phyloP scores from a whole-genome alignment of 1,140 invertebrate species.

The Rhopalosiphum maidis region DNA sequence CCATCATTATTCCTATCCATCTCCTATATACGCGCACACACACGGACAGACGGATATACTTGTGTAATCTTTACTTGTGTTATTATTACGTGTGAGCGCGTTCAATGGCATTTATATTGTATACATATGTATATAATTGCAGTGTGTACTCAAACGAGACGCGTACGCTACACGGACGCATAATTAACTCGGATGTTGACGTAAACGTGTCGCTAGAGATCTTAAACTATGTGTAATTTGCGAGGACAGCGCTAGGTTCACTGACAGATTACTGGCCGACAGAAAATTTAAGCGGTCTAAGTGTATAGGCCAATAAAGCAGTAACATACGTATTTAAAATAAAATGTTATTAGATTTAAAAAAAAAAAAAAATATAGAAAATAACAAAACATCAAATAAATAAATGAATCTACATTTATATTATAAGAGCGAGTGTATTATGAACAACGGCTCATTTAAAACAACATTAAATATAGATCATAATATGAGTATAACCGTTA shows the following conservation, averaged over 20 bases:
- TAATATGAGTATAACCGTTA: no score
- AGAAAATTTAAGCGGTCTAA: background rate
- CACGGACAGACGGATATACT: background rate
- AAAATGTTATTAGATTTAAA: background rate
- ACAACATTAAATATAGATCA: background rate
- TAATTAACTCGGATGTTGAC: constrained; percentile 56
- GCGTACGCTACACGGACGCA: background rate
- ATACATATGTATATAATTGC: background rate
- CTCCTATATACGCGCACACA: background rate
- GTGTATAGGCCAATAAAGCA: background rate
- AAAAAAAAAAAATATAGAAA: background rate
- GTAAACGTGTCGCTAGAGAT: constrained; percentile 51
- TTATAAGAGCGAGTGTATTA: background rate
- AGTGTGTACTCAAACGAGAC: constrained; percentile 38
- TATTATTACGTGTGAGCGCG: background rate
- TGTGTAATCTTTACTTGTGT: background rate
- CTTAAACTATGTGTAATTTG: constrained; percentile 23
- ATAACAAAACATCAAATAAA: background rate
- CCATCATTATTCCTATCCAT: background rate
- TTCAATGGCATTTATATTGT: background rate
- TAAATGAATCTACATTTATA: background rate
- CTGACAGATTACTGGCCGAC: constrained; percentile 40
- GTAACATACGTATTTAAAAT: background rate
- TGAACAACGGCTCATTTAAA: background rate
- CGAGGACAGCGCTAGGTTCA: background rate